These are phyloP conservation scores for Tragelaphus strepsiceros DNA, from an alignment of 2,113 vertebrate species.

Conservation along the genomic window DNA sequence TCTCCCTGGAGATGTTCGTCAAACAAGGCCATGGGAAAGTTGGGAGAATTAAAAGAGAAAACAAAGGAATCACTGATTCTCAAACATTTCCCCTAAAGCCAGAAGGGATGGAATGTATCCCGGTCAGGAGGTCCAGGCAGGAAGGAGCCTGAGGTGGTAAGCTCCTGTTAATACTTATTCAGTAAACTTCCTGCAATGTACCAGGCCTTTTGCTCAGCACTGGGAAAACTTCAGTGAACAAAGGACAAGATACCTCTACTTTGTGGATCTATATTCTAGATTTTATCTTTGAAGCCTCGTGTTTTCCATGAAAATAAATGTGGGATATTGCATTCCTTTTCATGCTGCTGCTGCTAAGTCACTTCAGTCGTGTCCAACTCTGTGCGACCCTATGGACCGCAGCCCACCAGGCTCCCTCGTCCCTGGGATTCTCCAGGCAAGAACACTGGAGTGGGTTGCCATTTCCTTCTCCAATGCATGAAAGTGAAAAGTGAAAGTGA, in stretches of 20 bases:
- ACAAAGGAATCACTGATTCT: accelerated
- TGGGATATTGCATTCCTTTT: too few relatives aligned
- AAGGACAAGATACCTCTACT: not conserved
- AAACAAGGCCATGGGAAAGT: accelerated
- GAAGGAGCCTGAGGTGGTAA: not conserved
- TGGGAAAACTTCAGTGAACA: too few relatives aligned
- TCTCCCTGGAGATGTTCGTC: not conserved
- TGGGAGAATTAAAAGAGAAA: not conserved
- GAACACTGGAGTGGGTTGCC: too few relatives aligned
- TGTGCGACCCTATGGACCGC: too few relatives aligned
- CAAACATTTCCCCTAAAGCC: not conserved
- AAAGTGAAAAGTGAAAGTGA: too few relatives aligned
- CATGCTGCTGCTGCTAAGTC: too few relatives aligned
- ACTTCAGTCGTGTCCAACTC: too few relatives aligned
- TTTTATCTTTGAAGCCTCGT: not conserved
- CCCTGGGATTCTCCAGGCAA: too few relatives aligned
- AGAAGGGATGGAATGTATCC: not conserved
- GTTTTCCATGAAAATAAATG: not conserved
- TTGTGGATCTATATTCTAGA: not conserved
- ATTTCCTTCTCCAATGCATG: too few relatives aligned
- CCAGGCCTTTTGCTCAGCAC: not conserved
- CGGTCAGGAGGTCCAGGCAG: not conserved
- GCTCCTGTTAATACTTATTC: not conserved
- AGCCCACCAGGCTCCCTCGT: too few relatives aligned
- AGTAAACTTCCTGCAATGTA: too few relatives aligned